Evolutionary conservation across 2,888 invertebrate genomes (phyloP).

Genomic region (Diarsia rubi): DNA sequence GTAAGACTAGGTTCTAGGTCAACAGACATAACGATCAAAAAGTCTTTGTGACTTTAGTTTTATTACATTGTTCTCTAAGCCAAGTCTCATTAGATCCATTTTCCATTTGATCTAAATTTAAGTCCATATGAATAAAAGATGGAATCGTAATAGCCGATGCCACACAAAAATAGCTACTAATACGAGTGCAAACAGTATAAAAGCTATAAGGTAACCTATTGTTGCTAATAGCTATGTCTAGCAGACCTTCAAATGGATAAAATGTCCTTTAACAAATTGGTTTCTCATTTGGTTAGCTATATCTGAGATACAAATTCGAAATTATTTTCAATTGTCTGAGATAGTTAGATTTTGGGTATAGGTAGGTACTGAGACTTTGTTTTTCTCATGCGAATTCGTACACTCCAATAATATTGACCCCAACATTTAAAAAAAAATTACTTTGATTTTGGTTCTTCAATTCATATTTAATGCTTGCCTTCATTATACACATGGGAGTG

Average conservation of each 20-base stretch:
- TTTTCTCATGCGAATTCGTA: too few relatives aligned
- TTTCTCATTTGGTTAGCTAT: not conserved
- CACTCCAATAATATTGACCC: too few relatives aligned
- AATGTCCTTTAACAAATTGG: slow-evolving; percentile 12
- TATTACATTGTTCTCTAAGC: not conserved
- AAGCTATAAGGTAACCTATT: not conserved
- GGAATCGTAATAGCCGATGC: slow-evolving; percentile 12
- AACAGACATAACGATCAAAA: not conserved
- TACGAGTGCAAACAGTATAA: slow-evolving; percentile 4
- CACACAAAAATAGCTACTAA: slow-evolving; percentile 20
- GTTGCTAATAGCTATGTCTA: slow-evolving; percentile 8
- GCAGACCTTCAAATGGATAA: slow-evolving; percentile 13
- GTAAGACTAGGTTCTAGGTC: too few relatives aligned
- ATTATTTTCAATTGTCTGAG: not conserved
- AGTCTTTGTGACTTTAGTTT: not conserved
- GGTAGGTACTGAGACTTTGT: not conserved
- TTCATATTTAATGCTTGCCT: too few relatives aligned
- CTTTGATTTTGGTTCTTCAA: too few relatives aligned
- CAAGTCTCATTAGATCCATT: not conserved
- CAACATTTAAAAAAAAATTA: too few relatives aligned
- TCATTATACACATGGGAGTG: too few relatives aligned
- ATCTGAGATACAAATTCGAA: not conserved
- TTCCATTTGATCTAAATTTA: slow-evolving; percentile 16
- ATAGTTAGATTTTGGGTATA: not conserved
- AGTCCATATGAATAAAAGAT: slow-evolving; percentile 18